Base-by-base conservation (phyloP, 1,140 invertebrate genomes). In the Drosophila guanche region DNA sequence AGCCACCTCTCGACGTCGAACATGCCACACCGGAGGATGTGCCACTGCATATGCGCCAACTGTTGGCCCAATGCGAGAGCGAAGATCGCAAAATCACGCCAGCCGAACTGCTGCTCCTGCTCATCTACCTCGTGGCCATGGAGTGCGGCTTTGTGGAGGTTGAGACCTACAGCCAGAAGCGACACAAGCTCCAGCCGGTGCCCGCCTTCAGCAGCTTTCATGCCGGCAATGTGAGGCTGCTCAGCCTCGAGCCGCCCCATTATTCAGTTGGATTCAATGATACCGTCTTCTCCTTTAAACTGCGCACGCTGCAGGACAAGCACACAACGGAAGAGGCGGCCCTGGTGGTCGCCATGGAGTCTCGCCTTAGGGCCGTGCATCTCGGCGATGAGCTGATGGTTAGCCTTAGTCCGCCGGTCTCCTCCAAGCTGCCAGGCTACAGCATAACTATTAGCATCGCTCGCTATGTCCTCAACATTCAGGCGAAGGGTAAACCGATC, bases 321-420 rank as follows among this genome's bases (percentile, higher is more conserved):
- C 25, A 51, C 12, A 27, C 42, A 0, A 0, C 48, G 0, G 43
- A 62, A 22, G 55, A 76, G 5, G 16, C 72, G 1, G 8, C 51
- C 7, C 5, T 46, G 10, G 43, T 71, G 2, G 0, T 40, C 0
- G 25, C 22, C 2, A 51, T 79, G 2, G 68, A 69, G 12, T 68
- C 76, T 1, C 54, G 54, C 5, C 70, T 90, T 0, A 76, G 55
- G 47, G 75, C 60, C 14, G 47, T 88, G 5, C 56, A 70, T 0
- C 23, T 79, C 22, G 89, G 89, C 0, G 89, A 90, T 61, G 62
- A 79, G n/a, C 40, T 90, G 4, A 61, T 90, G 51, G 41, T 90
- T 2, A 90, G 76, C 0, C 42, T 90, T 2, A 78, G 79, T 0
- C 89, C 89, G 1, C 27, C 33, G 12, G 57, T 56, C 0, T 53